Percentiles rank a stretch among this genome's conserved stretches.
Conservation (phyloP, 1,140 invertebrate genomes). For the Cydia amplana region DNA sequence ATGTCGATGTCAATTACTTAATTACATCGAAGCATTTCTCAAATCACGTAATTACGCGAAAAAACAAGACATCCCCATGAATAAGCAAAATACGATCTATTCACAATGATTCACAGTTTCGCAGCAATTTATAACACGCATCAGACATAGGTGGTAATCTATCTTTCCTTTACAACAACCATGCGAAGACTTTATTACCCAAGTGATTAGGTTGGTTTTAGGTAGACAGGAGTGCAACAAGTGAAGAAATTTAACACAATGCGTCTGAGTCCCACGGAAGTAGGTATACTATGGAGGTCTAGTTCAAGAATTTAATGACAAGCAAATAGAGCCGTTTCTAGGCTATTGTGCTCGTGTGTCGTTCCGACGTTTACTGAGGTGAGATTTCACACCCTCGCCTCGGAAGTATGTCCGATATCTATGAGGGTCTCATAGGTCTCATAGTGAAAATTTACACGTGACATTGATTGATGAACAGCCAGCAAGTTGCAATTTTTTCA, state of each 20-base stretch:
- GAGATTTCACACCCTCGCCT: neutral
- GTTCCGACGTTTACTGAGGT: neutral
- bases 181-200: neutral
- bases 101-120: constrained; percentile 23
- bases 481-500: too few relatives aligned
- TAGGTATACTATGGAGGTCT: constrained; percentile 20
- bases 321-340: constrained; percentile 27
- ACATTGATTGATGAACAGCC: neutral
- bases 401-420: neutral
- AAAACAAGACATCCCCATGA: constrained; percentile 10
- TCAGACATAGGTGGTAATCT: constrained; percentile 10
- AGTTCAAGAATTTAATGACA: constrained; percentile 21
- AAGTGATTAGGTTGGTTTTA: neutral
- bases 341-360: constrained; percentile 26
- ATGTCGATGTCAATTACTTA: neutral
- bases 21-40: neutral
- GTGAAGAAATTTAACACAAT: constrained; percentile 26
- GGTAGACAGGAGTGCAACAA: neutral
- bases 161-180: neutral
- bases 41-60: neutral
- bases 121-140: constrained; percentile 23
- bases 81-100: constrained; percentile 2
- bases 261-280: constrained; percentile 30
- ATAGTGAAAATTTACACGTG: neutral
- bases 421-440: neutral